Evolutionary conservation across 2,113 vertebrate species (phyloP), one percentile per base, ranked within the genome.

Genomic region (Alligator mississippiensis): DNA sequence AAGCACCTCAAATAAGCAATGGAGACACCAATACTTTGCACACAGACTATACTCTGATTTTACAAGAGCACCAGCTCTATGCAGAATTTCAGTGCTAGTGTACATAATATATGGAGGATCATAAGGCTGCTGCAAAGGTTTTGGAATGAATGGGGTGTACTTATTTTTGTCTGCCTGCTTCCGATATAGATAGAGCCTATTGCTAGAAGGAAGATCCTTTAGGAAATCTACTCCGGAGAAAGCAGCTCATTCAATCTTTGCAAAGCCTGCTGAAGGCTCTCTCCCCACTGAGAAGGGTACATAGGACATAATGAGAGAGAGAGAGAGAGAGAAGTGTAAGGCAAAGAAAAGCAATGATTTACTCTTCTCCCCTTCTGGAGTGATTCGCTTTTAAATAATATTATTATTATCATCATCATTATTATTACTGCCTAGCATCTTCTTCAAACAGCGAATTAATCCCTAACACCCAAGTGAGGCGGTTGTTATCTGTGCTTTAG

Each of bases 381-480:
- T 0, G 14, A 17, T 6, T 60, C 58, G 4, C 28, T 27, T 27
- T 80, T 34, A n/a, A 80, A 34, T 62, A 19, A 22, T n/a, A 3
- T 74, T 18, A 34, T 10, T 13, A 6, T 27, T 10, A 68, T 13
- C 59, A 34, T 34, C 34, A 34, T 34, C 34, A 34, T 15, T 19
- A 15, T 63, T 75, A 68, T n/a, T 66, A n/a, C 34, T 0, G 0
- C 60, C 61, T 59, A 58, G 70, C 77, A 75, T 1, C 61, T 58
- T 84, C 21, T 47, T 57, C 2, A 0, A 83, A 47, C 58, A 4
- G 54, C 75, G 66, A 77, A 86, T 80, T 77, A 83, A 80, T 77
- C 59, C 58, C 61, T 28, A 25, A 61, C 11, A 66, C 11, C 58
- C n/a, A 85, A 30, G 11, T 21, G 21, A 93, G 30, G 75, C 1